phyloP scores from a whole-genome alignment of 2,797 vertebrate species.

The Mallotus villosus region DNA sequence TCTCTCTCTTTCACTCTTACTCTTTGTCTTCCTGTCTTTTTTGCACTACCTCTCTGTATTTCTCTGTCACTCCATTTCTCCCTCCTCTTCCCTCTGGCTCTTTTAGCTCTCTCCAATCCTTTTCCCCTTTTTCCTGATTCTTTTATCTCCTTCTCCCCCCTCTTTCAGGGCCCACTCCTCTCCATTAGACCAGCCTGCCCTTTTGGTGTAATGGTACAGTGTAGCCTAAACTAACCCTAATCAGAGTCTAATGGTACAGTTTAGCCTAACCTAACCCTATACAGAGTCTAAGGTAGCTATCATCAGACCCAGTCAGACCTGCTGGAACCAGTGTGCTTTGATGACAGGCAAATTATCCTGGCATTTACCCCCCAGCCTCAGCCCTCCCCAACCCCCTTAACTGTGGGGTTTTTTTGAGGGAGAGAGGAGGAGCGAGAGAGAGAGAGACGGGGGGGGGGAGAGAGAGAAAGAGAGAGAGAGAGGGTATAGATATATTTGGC shows the following conservation, averaged over 20 bases:
- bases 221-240: too few relatives aligned
- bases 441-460: background rate
- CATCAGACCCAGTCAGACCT: constrained; percentile 71
- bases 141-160: background rate
- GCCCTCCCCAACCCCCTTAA: too few relatives aligned
- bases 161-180: background rate
- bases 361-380: constrained; percentile 59
- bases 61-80: background rate
- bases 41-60: too few relatives aligned
- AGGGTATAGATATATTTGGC: too few relatives aligned
- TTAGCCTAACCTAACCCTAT: too few relatives aligned
- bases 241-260: too few relatives aligned
- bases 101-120: background rate
- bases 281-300: background rate
- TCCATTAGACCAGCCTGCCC: background rate
- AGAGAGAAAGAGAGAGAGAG: background rate
- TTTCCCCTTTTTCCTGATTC: background rate
- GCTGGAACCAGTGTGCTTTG: constrained; percentile 64
- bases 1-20: background rate
- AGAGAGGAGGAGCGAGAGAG: background rate
- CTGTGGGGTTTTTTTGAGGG: background rate
- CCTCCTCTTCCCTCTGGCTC: background rate
- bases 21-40: too few relatives aligned
- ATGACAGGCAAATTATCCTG: constrained; percentile 73
- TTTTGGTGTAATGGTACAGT: background rate